Percentiles rank a stretch among this genome's conserved stretches.
Evolutionary conservation across 1,140 invertebrate genomes (phyloP).

Genomic region (Aleiodes sp.): DNA sequence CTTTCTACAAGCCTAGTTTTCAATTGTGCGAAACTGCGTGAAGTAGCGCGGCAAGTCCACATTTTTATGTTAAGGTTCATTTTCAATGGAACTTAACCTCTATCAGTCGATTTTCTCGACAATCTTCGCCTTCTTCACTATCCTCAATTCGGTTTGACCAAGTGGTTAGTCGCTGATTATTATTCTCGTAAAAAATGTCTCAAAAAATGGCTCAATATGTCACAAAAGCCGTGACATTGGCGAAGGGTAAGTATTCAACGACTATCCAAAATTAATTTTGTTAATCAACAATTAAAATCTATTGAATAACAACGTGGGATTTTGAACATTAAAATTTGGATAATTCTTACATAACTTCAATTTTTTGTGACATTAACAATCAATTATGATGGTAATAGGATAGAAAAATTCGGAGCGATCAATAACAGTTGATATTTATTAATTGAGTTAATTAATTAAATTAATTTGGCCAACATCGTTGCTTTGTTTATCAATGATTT

Average conservation of each 20-base stretch:
- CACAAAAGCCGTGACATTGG: constrained; percentile 5
- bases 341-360: constrained; percentile 33
- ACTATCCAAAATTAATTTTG: background rate
- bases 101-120: background rate
- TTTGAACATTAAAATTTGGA: background rate
- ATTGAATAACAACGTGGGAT: background rate
- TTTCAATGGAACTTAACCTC: background rate
- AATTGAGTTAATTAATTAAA: background rate
- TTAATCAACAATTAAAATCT: background rate
- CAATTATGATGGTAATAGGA: too few species aligned
- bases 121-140: background rate
- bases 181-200: too few species aligned
- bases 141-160: background rate
- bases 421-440: background rate
- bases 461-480: too few species aligned
- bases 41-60: too few species aligned
- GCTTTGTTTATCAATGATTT: too few species aligned
- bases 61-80: too few species aligned
- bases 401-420: background rate
- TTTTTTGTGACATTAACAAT: background rate
- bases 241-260: constrained; percentile 22
- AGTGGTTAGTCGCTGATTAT: background rate
- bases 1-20: too few species aligned
- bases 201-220: constrained; percentile 24
- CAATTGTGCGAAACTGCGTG: too few species aligned